Base-by-base conservation (phyloP, 2,888 invertebrate species). In the Teleogryllus oceanicus region DNA sequence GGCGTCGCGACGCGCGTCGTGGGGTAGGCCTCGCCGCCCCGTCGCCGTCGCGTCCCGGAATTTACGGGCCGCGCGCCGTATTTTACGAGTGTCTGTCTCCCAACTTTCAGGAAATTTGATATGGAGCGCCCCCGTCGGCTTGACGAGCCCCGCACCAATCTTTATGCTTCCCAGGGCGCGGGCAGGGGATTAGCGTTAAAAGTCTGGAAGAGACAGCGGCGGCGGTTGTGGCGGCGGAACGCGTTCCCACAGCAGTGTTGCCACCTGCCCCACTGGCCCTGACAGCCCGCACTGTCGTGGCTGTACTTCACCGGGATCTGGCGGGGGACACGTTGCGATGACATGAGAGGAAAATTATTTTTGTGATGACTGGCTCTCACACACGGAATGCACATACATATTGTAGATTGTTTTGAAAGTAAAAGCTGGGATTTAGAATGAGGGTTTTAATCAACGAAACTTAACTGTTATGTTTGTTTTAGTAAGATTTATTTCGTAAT, bases 31-130 rank as follows among this genome's bases (percentile, higher is more conserved):
- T 37, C 62, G 62, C 13, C 62, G 62, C 62, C 13, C 62, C 62
- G 62, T 18, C 62, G n/a, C 37, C 62, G 62, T 62, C 62, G 8
- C 62, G 16, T 18, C n/a, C 13, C 13, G 62, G 62, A 62, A 62
- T 62, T 62, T 62, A 62, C 62, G n/a, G 62, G 62, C 62, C 13
- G 13, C 62, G 13, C 62, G 13, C n/a, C 62, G 62, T 62, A 62
- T 62, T 62, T 62, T 62, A 62, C 62, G 62, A 62, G 62, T 62
- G 62, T 62, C 62, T 62, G 62, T 62, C 62, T 62, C 62, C 62
- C 62, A 62, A 62, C 16, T 62, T 62, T 62, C 16, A 62, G 62
- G 62, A 62, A 62, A 62, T 62, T 62, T 62, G 62, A 62, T 62
- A 62, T 62, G 62, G 62, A 62, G 62, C 62, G 62, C 62, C n/a